These are phyloP conservation scores for Orchestes rusci DNA, from an alignment of 2,888 invertebrate genomes.

Conservation along the genomic window DNA sequence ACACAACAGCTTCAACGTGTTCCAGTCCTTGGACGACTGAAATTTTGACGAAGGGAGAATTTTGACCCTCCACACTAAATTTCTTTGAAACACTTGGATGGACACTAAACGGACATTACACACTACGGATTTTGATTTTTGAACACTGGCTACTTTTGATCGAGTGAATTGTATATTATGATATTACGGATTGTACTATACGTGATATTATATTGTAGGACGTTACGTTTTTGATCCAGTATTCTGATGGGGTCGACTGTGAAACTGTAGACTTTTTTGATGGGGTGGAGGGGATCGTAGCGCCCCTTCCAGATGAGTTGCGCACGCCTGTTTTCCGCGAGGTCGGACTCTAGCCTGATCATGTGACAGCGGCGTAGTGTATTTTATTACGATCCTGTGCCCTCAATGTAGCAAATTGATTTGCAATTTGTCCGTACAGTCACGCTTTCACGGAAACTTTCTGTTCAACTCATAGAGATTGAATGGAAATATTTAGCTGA, in stretches of 20 bases:
- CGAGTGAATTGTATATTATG: slow-evolving; percentile 25
- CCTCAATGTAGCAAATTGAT: background rate
- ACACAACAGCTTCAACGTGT: slow-evolving; percentile 47
- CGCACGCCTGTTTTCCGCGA: slow-evolving; percentile 28
- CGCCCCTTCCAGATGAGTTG: slow-evolving; percentile 25
- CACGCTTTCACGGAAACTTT: background rate
- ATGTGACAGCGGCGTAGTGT: slow-evolving; percentile 7
- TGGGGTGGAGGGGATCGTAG: slow-evolving; percentile 28
- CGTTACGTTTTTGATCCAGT: slow-evolving; percentile 23
- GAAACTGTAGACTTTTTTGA: slow-evolving; percentile 25
- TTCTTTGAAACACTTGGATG: no score
- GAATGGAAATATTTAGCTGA: no score
- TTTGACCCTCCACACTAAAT: slow-evolving; percentile 42
- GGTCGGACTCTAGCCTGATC: background rate
- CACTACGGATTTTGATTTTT: slow-evolving; percentile 25
- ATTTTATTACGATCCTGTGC: slow-evolving; percentile 1
- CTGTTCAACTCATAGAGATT: slow-evolving; percentile 6
- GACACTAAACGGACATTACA: no score
- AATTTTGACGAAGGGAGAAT: slow-evolving; percentile 43
- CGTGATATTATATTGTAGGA: slow-evolving; percentile 28
- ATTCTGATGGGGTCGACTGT: slow-evolving; percentile 27
- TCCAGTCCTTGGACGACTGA: slow-evolving; percentile 45
- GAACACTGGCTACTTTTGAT: slow-evolving; percentile 29
- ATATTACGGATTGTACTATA: slow-evolving; percentile 32
- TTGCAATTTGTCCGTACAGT: no score